Base-by-base conservation (phyloP, 2,888 invertebrate species). In the Cosmopolites sordidus region DNA sequence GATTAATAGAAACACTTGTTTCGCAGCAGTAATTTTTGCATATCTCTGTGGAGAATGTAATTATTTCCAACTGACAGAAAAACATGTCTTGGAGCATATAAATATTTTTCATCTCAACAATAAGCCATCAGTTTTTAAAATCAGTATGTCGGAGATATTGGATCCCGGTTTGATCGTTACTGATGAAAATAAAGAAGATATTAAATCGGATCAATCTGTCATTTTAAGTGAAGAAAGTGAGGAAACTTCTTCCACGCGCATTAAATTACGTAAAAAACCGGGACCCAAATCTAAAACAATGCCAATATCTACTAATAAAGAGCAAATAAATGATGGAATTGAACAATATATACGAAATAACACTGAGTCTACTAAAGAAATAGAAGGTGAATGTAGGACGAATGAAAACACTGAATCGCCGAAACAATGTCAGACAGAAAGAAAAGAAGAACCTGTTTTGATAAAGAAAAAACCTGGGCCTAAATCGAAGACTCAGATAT, bases 1-100 rank as follows among this genome's bases (percentile, higher is more conserved):
- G 18, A 46, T 56, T 1, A 57, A 52, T 5, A 51, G 55, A 38
- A 43, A 17, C 6, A 18, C 2, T 18, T 29, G 9, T 12, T 42
- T 54, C 6, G 58, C 58, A 11, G 58, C 58, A 8, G 50, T 54
- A 8, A 43, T 66, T 12, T 67, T 64, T 56, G 66, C 62, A 30
- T 84, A 83, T 64, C 76, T 89, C 2, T 90, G 90, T 65, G 77
- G 79, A 1, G 76, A 80, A 51, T 91, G 91, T 66, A 83, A 89
- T 66, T 91, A 79, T 60, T 78, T 86, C 1, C 91, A 91, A 70
- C 67, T 88, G 58, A 76, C 78, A 4, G 72, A 79, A 43, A 71
- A 74, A 29, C 82, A 82, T 63, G 72, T 89, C 0, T 79, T 83
- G 56, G 76, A 76, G 0, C 90, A 91, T 62, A 75, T 86, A 0